Base-by-base conservation (phyloP, 2,888 invertebrate species). In the Osedax fenrisi region DNA sequence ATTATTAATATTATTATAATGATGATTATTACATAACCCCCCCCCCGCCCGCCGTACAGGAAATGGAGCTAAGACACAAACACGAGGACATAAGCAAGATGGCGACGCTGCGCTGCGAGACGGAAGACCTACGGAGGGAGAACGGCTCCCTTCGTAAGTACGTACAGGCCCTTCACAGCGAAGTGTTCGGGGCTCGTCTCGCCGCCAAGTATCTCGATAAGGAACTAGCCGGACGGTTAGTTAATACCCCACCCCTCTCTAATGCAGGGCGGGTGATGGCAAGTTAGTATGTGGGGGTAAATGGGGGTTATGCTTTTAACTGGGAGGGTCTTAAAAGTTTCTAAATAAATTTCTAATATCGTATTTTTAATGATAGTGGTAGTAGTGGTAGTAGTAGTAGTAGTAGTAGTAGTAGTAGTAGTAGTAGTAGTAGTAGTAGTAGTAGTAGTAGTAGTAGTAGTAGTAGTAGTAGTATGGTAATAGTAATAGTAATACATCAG, bases 121-220 rank as follows among this genome's bases (percentile, higher is more conserved):
- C 86, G 76, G 87, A 87, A 81, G 81, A 83, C 71, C 77, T 85
- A 68, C 87, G 88, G 76, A 84, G 88, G 72, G 91, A 91, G 84
- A 91, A 91, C 82, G 87, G 88, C 25, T 87, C 89, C 5, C 86
- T 91, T 41, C 85, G 90, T 71, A 89, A 90, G 81, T 89, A 90
- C 66, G 88, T 91, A 75, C 86, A 90, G 23, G 89, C 90, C 2
- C 85, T 91, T 70, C 84, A 91, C 82, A 90, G 90, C 21, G 92
- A 92, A 85, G 89, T 92, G 3, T 91, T 90, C 82, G 92, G 91
- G 61, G 91, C 92, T 17, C 88, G 91, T 80, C 86, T 92, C 78
- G 91, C 92, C 10, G 91, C 92, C 13, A 91, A 91, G 82, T 92
- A 92, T 83, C 85, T 92, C 78, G 92, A 92, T 84, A 92, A 92